Percentiles rank a stretch among this genome's conserved stretches.
Evolutionary conservation across 2,888 invertebrate species (phyloP).

Genomic region (Cecidostiba fungosa): DNA sequence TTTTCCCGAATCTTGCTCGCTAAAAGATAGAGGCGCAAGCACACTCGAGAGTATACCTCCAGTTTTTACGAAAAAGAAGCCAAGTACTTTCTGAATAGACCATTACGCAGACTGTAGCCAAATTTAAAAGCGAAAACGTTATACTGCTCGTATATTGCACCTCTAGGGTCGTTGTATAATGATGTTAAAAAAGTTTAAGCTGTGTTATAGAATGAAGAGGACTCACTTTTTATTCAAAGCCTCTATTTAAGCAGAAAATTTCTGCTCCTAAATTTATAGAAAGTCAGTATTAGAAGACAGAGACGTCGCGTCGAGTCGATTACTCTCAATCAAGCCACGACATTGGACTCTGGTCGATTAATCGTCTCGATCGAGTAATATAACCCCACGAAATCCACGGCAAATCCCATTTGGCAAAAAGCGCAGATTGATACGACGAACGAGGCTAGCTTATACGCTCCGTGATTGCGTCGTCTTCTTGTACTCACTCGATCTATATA

Average conservation of each 20-base stretch:
- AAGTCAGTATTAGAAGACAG: background rate
- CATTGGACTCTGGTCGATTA: constrained; percentile 9
- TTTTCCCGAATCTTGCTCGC: background rate
- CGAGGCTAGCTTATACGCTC: background rate
- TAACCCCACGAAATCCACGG: background rate
- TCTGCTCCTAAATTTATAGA: background rate
- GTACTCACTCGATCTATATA: background rate
- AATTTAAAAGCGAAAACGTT: background rate
- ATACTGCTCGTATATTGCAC: too few species aligned
- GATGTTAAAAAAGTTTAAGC: too few species aligned
- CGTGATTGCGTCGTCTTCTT: background rate
- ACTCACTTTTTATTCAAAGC: too few species aligned
- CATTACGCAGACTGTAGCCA: background rate
- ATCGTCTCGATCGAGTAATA: constrained; percentile 1
- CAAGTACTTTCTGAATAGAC: background rate
- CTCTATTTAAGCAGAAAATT: too few species aligned
- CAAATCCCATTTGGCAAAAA: constrained; percentile 36
- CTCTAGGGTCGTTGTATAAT: too few species aligned
- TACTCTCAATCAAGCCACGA: constrained; percentile 31
- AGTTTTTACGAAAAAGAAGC: background rate
- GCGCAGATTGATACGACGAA: background rate
- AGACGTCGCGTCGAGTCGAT: constrained; percentile 9
- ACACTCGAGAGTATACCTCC: background rate
- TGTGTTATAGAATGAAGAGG: too few species aligned
- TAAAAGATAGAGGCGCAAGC: background rate